Evolutionary conservation across 2,888 invertebrate genomes (phyloP).

Genomic region (Eilema sororculum): DNA sequence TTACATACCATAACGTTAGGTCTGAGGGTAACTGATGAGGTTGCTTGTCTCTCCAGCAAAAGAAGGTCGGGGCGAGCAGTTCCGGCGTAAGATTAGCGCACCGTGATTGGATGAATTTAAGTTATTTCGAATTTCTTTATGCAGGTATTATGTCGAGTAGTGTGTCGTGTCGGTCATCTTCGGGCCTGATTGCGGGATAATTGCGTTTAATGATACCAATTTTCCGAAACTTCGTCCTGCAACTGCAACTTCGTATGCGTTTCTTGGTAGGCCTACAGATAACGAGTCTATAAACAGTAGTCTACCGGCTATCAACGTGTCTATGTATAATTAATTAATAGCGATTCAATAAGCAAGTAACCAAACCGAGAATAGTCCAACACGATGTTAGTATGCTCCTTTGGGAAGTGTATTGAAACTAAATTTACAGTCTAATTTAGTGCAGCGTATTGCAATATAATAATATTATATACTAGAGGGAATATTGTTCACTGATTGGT

Average conservation of each 20-base stretch:
- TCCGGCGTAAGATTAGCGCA: too few relatives aligned
- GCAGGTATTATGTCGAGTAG: not conserved
- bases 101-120: not conserved
- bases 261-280: not conserved
- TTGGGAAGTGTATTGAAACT: slow-evolving; percentile 12
- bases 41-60: too few relatives aligned
- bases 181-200: not conserved
- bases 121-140: too few relatives aligned
- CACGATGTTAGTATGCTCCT: slow-evolving; percentile 30
- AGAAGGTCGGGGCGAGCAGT: too few relatives aligned
- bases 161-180: too few relatives aligned
- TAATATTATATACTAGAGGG: not conserved
- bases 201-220: not conserved
- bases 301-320: slow-evolving; percentile 32
- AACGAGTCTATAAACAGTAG: slow-evolving; percentile 14
- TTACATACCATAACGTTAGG: too few relatives aligned
- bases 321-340: slow-evolving; percentile 47
- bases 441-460: not conserved
- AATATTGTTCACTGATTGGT: not conserved
- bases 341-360: slow-evolving; percentile 44
- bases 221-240: not conserved
- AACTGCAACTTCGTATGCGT: not conserved
- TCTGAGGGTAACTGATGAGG: too few relatives aligned
- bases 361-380: slow-evolving; percentile 38
- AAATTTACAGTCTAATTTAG: not conserved